Evolutionary conservation across 2,888 invertebrate genomes (phyloP), one percentile per base, ranked within the genome.

Genomic region (Helleia helle): DNA sequence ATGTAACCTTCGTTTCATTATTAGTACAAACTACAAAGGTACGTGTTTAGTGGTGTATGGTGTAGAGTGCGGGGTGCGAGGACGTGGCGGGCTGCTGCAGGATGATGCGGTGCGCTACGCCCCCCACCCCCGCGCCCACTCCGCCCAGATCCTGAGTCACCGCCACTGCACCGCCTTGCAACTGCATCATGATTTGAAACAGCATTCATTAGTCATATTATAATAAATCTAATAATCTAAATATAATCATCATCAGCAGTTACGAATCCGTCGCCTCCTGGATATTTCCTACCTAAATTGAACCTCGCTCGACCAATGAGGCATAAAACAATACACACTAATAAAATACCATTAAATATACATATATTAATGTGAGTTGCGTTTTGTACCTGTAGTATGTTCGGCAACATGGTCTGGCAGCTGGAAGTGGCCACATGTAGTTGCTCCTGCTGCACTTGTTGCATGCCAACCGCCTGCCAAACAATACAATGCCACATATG

Each of bases 321-420:
- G n/a, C n/a, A n/a, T n/a, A n/a, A n/a, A n/a, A n/a, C n/a, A n/a
- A n/a, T n/a, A n/a, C n/a, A n/a, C n/a, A n/a, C n/a, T n/a, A n/a
- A n/a, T n/a, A n/a, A n/a, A n/a, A n/a, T n/a, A n/a, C n/a, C n/a
- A n/a, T n/a, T n/a, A n/a, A n/a, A n/a, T n/a, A 26, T 28, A n/a
- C n/a, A n/a, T n/a, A n/a, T n/a, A n/a, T n/a, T n/a, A 14, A n/a
- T 14, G 14, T 1, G 4, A 8, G 14, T 14, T 14, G 14, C 5
- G 25, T 25, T n/a, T 3, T n/a, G 9, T 51, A 86, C 85, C 74
- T 86, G 86, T 26, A 86, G 50, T 47, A 86, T 85, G 44, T 85
- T 86, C 2, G 86, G 86, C 58, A 85, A 55, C 74, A 86, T 83
- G 5, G 79, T 74, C 58, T 85, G 85, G 40, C 86, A 86, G 4